phyloP scores from a whole-genome alignment of 1,140 invertebrate species.

The Tetraneura akinire region DNA sequence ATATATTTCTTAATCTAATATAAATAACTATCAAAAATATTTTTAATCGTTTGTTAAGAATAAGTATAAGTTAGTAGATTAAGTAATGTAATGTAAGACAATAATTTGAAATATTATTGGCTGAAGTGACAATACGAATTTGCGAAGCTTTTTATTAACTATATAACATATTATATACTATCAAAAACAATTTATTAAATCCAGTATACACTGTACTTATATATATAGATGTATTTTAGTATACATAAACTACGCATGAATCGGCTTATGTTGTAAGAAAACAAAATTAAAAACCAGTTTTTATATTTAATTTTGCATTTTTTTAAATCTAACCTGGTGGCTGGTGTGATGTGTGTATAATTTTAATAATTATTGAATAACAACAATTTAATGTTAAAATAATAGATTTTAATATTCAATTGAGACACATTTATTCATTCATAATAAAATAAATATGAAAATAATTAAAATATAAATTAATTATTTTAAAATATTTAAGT shows the following conservation, averaged over 20 bases:
- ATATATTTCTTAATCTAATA: too few relatives aligned
- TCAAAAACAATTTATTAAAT: background rate
- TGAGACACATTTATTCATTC: background rate
- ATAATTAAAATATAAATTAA: background rate
- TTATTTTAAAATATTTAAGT: background rate
- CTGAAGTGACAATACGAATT: too few relatives aligned
- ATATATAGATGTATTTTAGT: background rate
- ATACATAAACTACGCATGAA: background rate
- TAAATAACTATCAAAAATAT: too few relatives aligned
- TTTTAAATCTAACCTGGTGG: background rate
- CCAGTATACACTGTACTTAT: too few relatives aligned
- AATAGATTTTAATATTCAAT: background rate
- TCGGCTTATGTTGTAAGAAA: background rate
- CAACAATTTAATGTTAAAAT: background rate
- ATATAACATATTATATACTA: background rate
- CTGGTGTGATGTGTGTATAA: constrained; percentile 9
- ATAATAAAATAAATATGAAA: constrained; percentile 14
- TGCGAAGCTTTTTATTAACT: background rate
- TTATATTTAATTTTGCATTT: background rate
- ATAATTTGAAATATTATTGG: too few relatives aligned
- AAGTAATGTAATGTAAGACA: too few relatives aligned
- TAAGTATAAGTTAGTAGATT: too few relatives aligned
- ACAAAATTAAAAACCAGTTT: constrained; percentile 8
- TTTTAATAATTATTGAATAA: background rate
- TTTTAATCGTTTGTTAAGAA: too few relatives aligned